These are phyloP conservation scores for Ophioninae sp. DNA, from an alignment of 2,888 invertebrate species.

Conservation along the genomic window DNA sequence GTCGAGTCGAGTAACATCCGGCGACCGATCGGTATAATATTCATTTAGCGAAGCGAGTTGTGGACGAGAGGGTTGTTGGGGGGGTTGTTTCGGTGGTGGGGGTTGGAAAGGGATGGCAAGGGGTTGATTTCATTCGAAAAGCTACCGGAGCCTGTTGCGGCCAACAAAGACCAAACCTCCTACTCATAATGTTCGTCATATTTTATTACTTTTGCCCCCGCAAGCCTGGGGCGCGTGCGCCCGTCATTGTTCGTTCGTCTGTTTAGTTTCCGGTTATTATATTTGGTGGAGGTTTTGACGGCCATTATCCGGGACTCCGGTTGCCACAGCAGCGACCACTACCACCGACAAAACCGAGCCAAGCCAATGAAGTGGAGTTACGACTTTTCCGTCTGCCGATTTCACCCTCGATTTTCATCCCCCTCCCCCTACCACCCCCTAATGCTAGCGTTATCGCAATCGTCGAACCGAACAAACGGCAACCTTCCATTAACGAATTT, in stretches of 20 bases:
- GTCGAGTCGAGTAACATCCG: constrained; percentile 47
- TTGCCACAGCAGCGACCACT: constrained; percentile 57
- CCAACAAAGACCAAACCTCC: constrained; percentile 62
- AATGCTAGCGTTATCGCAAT: constrained; percentile 14
- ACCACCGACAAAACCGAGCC: constrained; percentile 45
- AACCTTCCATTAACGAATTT: constrained; percentile 28
- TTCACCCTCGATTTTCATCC: constrained; percentile 17
- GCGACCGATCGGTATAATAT: constrained; percentile 51
- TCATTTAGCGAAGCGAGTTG: constrained; percentile 13
- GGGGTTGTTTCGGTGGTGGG: not conserved
- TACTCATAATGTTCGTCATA: constrained; percentile 73
- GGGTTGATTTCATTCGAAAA: constrained; percentile 40
- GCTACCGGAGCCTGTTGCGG: constrained; percentile 53
- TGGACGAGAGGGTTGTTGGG: not conserved
- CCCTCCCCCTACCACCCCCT: not conserved
- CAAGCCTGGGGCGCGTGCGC: constrained; percentile 44
- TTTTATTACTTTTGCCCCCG: constrained; percentile 76
- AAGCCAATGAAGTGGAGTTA: constrained; percentile 68
- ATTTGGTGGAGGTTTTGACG: constrained; percentile 65
- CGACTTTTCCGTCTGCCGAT: constrained; percentile 69
- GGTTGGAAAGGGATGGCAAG: not conserved
- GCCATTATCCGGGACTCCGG: constrained; percentile 52
- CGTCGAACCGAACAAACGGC: constrained; percentile 3
- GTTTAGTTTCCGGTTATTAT: constrained; percentile 77
- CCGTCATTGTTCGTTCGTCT: constrained; percentile 74